A percentile compares a stretch with the other conserved stretches of the same genome.
Evolutionary conservation across 1,140 invertebrate species (phyloP).

Genomic region (Rhopalosiphum maidis): DNA sequence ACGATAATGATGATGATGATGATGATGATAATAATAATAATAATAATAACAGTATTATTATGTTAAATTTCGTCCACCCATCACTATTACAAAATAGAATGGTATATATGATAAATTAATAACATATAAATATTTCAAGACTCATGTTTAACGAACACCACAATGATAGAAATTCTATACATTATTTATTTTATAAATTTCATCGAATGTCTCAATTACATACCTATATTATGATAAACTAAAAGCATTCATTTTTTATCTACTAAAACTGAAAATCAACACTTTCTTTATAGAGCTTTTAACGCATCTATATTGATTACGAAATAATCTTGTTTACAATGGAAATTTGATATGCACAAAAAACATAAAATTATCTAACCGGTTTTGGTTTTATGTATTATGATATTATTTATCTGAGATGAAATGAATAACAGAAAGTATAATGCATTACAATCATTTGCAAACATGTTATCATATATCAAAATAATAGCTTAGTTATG

Average conservation of each 20-base stretch:
- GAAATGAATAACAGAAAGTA: not conserved
- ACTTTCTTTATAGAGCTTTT: not conserved
- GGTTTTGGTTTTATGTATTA: not conserved
- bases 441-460: slow-evolving; percentile 6
- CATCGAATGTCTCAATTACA: not conserved
- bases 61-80: not conserved
- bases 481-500: slow-evolving; percentile 23
- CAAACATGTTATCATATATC: not conserved
- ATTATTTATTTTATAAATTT: slow-evolving; percentile 18
- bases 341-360: not conserved
- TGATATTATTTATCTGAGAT: not conserved
- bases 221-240: slow-evolving; percentile 2
- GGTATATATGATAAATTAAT: not conserved
- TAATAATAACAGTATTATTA: not conserved
- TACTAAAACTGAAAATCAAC: not conserved
- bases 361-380: not conserved
- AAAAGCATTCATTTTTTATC: slow-evolving; percentile 16
- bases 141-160: not conserved
- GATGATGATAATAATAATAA: not conserved
- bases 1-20: not conserved
- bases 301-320: slow-evolving; percentile 16
- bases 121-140: not conserved
- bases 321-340: slow-evolving; percentile 8
- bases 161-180: not conserved
- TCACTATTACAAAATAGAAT: not conserved